A percentile compares a stretch with the other conserved stretches of the same genome.
These are phyloP conservation scores for Gobio occitaniae DNA, from an alignment of 2,797 vertebrate genomes.

Conservation along the genomic window DNA sequence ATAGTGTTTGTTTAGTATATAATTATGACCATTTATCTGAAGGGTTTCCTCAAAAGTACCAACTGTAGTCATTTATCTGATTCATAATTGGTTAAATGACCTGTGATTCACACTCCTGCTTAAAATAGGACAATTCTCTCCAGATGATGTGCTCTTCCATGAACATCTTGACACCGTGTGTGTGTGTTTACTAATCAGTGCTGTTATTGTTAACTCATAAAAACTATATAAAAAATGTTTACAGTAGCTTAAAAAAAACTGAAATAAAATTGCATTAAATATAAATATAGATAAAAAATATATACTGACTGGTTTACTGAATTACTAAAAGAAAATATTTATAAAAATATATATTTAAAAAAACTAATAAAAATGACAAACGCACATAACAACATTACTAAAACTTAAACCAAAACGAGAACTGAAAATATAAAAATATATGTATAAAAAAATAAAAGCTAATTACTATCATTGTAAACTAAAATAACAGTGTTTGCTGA, in stretches of 20 bases:
- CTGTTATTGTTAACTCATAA: background rate
- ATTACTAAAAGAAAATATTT: no score
- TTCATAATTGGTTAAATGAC: conserved; percentile 10
- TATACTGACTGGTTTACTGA: no score
- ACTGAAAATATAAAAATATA: no score
- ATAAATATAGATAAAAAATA: background rate
- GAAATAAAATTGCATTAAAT: background rate
- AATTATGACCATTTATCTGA: background rate
- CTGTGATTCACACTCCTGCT: background rate
- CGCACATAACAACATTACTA: no score
- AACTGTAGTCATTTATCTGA: conserved; percentile 3
- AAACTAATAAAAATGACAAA: no score
- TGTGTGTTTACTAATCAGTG: background rate
- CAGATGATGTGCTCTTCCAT: background rate
- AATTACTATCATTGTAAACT: no score
- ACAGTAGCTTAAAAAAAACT: background rate
- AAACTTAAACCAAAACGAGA: no score
- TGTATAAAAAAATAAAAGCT: no score
- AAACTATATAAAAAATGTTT: background rate
- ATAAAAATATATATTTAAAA: no score
- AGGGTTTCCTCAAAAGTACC: conserved; percentile 9
- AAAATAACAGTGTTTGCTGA: no score
- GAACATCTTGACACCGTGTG: background rate
- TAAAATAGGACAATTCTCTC: background rate
- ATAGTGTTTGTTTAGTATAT: background rate